Evolutionary conservation across 2,113 vertebrate species (phyloP), one percentile per base, ranked within the genome.

Genomic region (Phyllostomus hastatus): DNA sequence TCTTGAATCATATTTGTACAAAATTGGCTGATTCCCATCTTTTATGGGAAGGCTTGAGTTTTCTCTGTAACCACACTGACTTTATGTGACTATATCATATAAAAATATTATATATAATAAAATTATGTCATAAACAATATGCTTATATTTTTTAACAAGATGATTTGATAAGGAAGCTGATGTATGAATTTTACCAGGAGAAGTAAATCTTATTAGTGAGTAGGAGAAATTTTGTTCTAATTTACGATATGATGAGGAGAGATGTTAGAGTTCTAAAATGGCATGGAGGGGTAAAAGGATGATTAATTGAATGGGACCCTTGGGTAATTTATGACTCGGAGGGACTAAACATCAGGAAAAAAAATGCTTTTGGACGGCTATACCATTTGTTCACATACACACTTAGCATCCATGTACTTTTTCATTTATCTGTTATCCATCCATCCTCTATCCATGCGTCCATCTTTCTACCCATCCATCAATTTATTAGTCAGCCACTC

Each of bases 291-390:
- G 31, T 84, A 90, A 96, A 95, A 96, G 75, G 50, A 54, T 72
- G 95, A 70, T 83, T 97, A 97, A 95, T 61, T 95, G 59, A 94
- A 92, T 96, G 70, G 75, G 95, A 94, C 76, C 35, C 48, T 81
- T 94, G 88, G 66, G 35, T 95, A 95, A 94, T 94, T 96, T 70
- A 94, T 94, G 84, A 82, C 81, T 89, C 50, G 33, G 57, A 93
- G 6, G 31, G 20, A 75, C 57, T 93, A 86, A 96, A 97, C 41
- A 79, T 54, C 59, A 95, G 35, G 11, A 14, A 79, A 59, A 31
- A n/a, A 78, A 93, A 89, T 85, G 76, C 28, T 95, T 96, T 96
- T 70, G 38, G 95, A 87, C 7, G 66, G 57, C 48, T 69, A 46
- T 88, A 91, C 75, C 54, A 91, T 93, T 93, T 61, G 82, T 67